phyloP scores from a whole-genome alignment of 2,888 invertebrate species.

The Aphelenchoides bicaudatus region DNA sequence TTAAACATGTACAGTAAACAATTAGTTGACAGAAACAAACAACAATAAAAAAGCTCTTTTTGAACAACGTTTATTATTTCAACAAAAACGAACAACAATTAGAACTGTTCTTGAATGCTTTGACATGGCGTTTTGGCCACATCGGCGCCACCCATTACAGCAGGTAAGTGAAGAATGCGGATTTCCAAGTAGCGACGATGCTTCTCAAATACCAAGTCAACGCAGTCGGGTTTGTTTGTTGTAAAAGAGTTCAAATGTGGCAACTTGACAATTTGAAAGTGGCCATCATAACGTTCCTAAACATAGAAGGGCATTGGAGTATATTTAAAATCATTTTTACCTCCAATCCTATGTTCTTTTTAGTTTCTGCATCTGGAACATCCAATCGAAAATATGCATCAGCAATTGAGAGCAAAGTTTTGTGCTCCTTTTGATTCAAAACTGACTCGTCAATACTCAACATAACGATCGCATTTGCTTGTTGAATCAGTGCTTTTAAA shows the following conservation, averaged over 20 bases:
- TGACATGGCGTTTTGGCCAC: conserved; percentile 23
- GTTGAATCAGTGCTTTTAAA: conserved; percentile 14
- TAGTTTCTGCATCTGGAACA: conserved; percentile 14
- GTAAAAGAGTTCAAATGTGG: conserved; percentile 28
- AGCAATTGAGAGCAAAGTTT: neutral
- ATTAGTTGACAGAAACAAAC: no score
- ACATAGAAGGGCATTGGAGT: no score
- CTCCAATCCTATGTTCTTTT: conserved; percentile 15
- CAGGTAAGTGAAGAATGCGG: conserved; percentile 30
- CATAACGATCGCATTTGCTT: conserved; percentile 15
- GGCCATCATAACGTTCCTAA: conserved; percentile 24
- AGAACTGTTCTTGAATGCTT: conserved; percentile 10
- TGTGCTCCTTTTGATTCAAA: conserved; percentile 6
- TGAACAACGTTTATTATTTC: conserved; percentile 25
- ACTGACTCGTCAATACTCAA: conserved; percentile 18
- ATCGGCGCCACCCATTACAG: conserved; percentile 25
- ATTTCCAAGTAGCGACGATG: conserved; percentile 26
- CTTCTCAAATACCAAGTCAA: conserved; percentile 27
- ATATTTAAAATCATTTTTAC: no score
- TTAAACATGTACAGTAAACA: no score
- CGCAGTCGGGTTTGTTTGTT: conserved; percentile 24
- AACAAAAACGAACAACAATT: conserved; percentile 21
- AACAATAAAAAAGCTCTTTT: no score
- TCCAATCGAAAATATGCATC: conserved; percentile 23
- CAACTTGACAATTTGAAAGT: conserved; percentile 31